phyloP scores from a whole-genome alignment of 2,113 vertebrate species.

The Tinamus guttatus region DNA sequence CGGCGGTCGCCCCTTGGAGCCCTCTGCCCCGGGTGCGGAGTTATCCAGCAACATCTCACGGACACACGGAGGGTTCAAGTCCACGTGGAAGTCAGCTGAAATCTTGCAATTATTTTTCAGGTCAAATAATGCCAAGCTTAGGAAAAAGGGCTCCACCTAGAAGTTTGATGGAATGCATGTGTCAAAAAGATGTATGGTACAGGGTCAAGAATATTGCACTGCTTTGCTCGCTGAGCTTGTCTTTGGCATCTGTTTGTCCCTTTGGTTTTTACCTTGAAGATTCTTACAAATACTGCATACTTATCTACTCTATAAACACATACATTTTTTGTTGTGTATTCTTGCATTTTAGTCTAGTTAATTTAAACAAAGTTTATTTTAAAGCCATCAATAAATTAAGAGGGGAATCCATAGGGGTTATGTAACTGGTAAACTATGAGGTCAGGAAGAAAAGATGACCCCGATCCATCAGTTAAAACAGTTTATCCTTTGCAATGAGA shows the following conservation, averaged over 20 bases:
- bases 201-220: not conserved
- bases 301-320: not conserved
- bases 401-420: not conserved
- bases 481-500: not conserved
- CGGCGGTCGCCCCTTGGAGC: not conserved
- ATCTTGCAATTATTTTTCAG: slow-evolving; percentile 94
- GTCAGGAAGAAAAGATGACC: not conserved
- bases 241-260: not conserved
- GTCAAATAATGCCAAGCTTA: slow-evolving; percentile 93
- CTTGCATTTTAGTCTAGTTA: not conserved
- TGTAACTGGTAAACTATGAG: not conserved
- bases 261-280: not conserved
- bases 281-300: not conserved
- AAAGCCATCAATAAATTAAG: not conserved
- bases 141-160: slow-evolving; percentile 98
- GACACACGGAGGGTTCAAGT: slow-evolving; percentile 88
- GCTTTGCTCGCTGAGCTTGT: not conserved
- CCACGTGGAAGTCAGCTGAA: slow-evolving; percentile 95
- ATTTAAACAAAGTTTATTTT: not conserved
- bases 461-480: not conserved
- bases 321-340: not conserved
- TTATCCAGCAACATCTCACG: slow-evolving; percentile 87
- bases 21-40: not conserved
- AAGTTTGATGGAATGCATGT: not conserved
- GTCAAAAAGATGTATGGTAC: not conserved